Conservation (phyloP, 2,113 vertebrate genomes). For the Halichoerus grypus region DNA sequence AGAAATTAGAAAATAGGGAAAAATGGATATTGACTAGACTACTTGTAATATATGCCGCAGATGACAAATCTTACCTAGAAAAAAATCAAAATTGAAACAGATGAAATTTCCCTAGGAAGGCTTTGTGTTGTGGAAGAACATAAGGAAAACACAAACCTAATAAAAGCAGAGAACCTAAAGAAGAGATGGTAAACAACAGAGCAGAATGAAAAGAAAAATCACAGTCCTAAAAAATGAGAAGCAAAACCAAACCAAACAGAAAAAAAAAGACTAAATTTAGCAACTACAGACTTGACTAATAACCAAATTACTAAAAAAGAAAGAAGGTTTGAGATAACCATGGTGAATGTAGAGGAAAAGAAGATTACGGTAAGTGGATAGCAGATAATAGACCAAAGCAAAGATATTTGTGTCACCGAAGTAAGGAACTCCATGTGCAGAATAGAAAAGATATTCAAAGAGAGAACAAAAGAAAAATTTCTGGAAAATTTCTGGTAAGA, state of each 20-base stretch:
- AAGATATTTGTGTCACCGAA: background rate
- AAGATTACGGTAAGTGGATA: background rate
- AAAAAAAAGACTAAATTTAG: background rate
- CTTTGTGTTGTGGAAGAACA: background rate
- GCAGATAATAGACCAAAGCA: background rate
- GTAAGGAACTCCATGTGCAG: background rate
- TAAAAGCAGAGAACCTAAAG: background rate
- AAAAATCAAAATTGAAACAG: background rate
- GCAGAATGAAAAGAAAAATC: conserved; percentile 20
- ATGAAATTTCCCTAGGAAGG: background rate
- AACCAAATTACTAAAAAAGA: conserved; percentile 29
- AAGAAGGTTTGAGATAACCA: background rate
- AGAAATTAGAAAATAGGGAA: background rate
- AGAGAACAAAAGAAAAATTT: background rate
- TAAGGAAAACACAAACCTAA: background rate
- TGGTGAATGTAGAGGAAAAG: background rate
- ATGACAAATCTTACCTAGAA: background rate
- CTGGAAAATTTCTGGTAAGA: background rate
- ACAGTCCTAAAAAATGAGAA: conserved; percentile 26
- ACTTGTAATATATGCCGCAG: background rate
- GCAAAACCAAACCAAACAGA: conserved; percentile 7
- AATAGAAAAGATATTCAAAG: conserved; percentile 39
- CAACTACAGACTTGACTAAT: background rate
- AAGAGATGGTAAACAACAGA: background rate
- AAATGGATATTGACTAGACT: background rate